These are phyloP conservation scores for Apodemus agrarius DNA, from an alignment of 2,797 vertebrate genomes.

Conservation along the genomic window DNA sequence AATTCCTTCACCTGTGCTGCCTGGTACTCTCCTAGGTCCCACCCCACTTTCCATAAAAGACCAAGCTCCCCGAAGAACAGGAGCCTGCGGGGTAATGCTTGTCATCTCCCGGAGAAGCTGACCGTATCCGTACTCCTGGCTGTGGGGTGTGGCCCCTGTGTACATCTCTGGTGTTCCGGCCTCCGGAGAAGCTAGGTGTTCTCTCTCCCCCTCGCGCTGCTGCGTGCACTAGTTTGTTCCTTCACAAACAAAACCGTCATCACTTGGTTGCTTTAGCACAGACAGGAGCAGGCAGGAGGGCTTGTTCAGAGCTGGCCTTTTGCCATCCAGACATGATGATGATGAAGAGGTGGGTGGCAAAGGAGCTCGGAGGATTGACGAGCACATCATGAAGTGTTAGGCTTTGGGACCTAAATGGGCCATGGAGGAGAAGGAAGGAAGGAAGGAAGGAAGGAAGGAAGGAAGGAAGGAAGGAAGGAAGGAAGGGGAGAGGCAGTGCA, in stretches of 20 bases:
- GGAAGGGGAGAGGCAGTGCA: not conserved
- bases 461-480: not conserved
- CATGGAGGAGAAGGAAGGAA: not conserved
- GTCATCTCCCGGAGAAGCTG: not conserved
- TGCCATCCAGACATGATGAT: not conserved
- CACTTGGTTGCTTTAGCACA: not conserved
- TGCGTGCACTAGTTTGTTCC: not conserved
- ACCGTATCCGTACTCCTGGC: not conserved
- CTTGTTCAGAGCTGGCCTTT: not conserved
- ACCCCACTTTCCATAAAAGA: not conserved
- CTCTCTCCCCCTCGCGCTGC: not conserved
- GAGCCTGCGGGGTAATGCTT: not conserved
- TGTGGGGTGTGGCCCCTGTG: too few species aligned
- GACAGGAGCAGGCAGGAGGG: not conserved
- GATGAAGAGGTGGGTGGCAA: conserved; percentile 21
- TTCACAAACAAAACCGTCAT: not conserved
- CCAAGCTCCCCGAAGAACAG: not conserved
- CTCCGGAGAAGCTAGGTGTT: not conserved
- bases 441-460: too few species aligned
- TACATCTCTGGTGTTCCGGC: not conserved
- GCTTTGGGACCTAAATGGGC: not conserved
- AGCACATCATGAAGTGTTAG: not conserved
- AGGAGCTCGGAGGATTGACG: not conserved
- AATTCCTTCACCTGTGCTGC: not conserved
- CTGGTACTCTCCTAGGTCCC: not conserved